Base-by-base conservation (phyloP, 1,140 invertebrate species). In the Brachionus rubens region DNA sequence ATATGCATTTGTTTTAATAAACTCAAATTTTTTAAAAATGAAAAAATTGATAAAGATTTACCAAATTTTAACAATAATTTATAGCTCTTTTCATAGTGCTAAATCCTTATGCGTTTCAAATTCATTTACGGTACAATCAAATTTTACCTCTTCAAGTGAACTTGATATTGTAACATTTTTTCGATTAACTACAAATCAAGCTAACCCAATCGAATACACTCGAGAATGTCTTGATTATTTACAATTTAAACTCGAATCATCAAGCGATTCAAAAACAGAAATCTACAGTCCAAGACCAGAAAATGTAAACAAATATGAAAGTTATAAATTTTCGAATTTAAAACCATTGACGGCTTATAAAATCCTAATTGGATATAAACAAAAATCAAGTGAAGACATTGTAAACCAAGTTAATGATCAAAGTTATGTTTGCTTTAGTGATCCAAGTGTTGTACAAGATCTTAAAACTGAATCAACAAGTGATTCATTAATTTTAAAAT, bases 361-460 rank as follows among this genome's bases (percentile, higher is more conserved):
- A 40, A 9, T 72, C 9, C 14, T n/a, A 7, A 19, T 72, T 4
- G 68, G 68, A 12, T 72, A 72, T 50, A 48, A 48, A 48, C 19
- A 28, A 9, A 65, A 65, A 21, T 19, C 41, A 43, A 24, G 4
- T 43, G 14, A 24, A 12, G 24, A 65, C 10, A 24, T 65, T 24
- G n/a, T 24, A 9, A 9, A 65, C 12, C 6, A 24, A n/a, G 19
- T 36, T 2, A 21, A 12, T 26, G 9, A 19, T 19, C 19, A 48
- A 2, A 33, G 14, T 10, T 19, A 30, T 26, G 19, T 26, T 19
- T 72, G 68, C 24, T 50, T 72, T 41, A 12, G 19, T 6, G 36
- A 0, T 21, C 68, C 68, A 9, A 16, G 16, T 26, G 33, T 50
- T 0, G 46, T 46, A 10, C 5, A 24, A 54, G 19, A 72, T 26